Evolutionary conservation across 2,888 invertebrate species (phyloP), one percentile per base, ranked within the genome.

Genomic region (Yponomeuta evonymella): DNA sequence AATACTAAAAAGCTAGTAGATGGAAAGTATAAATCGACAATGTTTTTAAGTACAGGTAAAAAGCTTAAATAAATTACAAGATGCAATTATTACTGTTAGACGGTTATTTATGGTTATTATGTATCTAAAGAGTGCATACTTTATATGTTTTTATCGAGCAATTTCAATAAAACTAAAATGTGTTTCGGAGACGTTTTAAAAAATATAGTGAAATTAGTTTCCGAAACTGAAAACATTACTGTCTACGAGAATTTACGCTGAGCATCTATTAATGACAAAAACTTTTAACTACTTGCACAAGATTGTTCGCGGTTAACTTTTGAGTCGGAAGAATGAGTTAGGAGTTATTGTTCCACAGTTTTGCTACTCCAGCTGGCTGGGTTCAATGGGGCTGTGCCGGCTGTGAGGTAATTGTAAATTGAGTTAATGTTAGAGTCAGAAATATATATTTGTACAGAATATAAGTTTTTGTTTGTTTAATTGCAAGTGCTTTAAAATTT

Each of bases 201-300:
- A 12, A 67, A 15, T 63, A 70, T 65, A 65, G 23, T 65, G n/a
- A 65, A 70, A 70, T 33, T 51, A 70, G 70, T 70, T 70, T 58
- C 66, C 48, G 33, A 67, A 51, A 70, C 70, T 70, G 67, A 67
- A 76, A 72, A 75, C 72, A 73, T 76, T 73, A 76, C 74, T 75
- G 77, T 75, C 73, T 73, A 67, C 70, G n/a, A 70, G 72, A 70
- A 72, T 76, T 76, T 75, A 75, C 74, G 74, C 70, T 72, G 73
- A 73, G 72, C 75, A 72, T 74, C 74, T 75, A 75, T 75, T 76
- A 74, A 75, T 75, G 74, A 75, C 74, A 71, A 72, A 73, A 76
- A 76, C 72, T 75, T 76, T 75, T 75, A 75, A 76, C 75, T 74
- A 73, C 72, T 73, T 70, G 68, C 23, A 51, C 51, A 51, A 68